Evolutionary conservation across 2,113 vertebrate genomes (phyloP).

Genomic region (Chaetura pelagica): DNA sequence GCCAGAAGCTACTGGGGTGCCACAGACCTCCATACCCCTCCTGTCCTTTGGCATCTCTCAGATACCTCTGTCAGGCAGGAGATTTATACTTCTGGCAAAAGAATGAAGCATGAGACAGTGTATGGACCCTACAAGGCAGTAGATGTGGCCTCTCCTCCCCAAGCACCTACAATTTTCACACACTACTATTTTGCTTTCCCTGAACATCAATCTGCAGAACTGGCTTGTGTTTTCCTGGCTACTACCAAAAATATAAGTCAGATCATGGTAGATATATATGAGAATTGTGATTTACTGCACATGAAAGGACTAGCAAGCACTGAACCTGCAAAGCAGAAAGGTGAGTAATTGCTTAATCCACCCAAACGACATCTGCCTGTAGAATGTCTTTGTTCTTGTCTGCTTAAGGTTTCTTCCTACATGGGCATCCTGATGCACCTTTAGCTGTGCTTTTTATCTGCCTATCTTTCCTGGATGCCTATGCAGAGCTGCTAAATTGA

Average conservation of each 20-base stretch:
- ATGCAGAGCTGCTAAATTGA: not conserved
- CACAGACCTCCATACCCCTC: not conserved
- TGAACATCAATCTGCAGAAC: not conserved
- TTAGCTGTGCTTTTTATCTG: not conserved
- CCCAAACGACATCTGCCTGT: not conserved
- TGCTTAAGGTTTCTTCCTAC: not conserved
- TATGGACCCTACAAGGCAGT: not conserved
- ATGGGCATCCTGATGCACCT: not conserved
- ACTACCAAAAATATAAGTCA: slow-evolving; percentile 19
- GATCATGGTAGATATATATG: not conserved
- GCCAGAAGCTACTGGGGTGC: not conserved
- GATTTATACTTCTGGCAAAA: not conserved
- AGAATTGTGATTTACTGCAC: not conserved
- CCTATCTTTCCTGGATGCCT: not conserved
- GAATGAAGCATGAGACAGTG: not conserved
- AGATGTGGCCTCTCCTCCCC: not conserved
- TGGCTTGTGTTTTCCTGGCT: not conserved
- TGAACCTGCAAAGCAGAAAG: not conserved
- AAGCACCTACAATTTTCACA: not conserved
- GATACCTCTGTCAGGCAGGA: not conserved
- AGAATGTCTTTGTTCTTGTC: not conserved
- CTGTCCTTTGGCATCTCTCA: not conserved
- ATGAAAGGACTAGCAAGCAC: not conserved
- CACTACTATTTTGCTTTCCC: not conserved
- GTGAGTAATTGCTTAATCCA: not conserved